Conservation (phyloP, 2,113 vertebrate genomes). For the Chamaea fasciata region DNA sequence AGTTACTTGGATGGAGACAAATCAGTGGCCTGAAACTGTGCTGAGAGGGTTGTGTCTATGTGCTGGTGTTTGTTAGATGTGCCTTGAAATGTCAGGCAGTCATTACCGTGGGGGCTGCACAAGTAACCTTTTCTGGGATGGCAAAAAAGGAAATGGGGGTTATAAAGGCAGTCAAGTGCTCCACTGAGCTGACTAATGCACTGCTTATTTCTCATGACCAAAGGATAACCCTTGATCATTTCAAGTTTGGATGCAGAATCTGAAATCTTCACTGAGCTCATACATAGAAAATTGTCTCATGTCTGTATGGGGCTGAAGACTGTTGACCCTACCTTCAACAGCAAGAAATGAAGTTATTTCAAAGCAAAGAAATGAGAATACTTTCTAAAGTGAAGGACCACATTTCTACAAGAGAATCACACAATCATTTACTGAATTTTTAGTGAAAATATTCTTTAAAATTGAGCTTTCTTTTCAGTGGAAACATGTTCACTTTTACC, state of each 20-base stretch:
- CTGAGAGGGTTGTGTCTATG: neutral
- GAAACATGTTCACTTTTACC: neutral
- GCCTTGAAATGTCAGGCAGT: slow-evolving; percentile 36
- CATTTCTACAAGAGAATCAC: neutral
- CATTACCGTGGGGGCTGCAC: neutral
- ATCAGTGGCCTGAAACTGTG: neutral
- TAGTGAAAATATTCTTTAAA: neutral
- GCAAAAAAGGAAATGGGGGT: neutral
- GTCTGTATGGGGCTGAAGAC: neutral
- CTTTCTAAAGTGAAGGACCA: neutral
- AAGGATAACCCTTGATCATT: neutral
- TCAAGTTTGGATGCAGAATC: neutral
- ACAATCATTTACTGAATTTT: neutral
- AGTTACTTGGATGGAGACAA: neutral
- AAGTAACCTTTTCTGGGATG: slow-evolving; percentile 1
- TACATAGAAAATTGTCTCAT: neutral
- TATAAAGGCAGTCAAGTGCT: slow-evolving; percentile 8
- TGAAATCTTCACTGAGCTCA: neutral
- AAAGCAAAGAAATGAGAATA: neutral
- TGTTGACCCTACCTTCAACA: neutral
- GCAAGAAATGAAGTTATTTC: neutral
- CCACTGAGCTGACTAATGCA: neutral
- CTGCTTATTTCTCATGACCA: neutral
- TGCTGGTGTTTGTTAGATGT: slow-evolving; percentile 6
- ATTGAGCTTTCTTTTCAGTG: fast-evolving